These are phyloP conservation scores for Drosophila guanche DNA, from an alignment of 1,140 invertebrate genomes.

Conservation along the genomic window DNA sequence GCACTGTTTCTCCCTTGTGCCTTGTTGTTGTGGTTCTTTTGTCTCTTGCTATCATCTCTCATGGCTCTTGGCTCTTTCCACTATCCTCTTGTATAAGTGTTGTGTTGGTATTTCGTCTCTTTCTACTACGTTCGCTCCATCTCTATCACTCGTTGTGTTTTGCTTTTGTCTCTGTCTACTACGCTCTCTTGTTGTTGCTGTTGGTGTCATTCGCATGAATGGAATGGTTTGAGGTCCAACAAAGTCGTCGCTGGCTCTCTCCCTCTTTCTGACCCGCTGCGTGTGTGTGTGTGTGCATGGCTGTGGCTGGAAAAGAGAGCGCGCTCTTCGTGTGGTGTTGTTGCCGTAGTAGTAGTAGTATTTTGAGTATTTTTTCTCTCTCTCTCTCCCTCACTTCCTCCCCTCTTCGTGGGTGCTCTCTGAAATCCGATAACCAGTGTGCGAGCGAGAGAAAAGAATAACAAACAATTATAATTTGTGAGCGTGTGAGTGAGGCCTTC, in stretches of 20 bases:
- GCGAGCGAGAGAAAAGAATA: constrained; percentile 79
- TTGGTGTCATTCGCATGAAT: constrained; percentile 57
- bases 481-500: constrained; percentile 36
- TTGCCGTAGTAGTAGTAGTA: constrained; percentile 75
- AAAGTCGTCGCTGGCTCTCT: not conserved
- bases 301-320: constrained; percentile 20
- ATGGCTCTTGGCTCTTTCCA: no score
- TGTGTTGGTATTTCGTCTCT: constrained; percentile 50
- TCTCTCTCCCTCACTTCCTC: constrained; percentile 21
- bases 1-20: constrained; percentile 1
- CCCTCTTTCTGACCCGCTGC: not conserved
- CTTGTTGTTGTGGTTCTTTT: no score
- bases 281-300: constrained; percentile 11
- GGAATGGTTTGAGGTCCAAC: constrained; percentile 62
- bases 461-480: constrained; percentile 76
- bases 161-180: constrained; percentile 62
- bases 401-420: constrained; percentile 45
- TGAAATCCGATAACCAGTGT: constrained; percentile 80
- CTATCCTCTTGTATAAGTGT: no score
- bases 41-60: no score
- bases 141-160: constrained; percentile 23
- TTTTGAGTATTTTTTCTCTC: constrained; percentile 62
- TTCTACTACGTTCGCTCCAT: constrained; percentile 27
- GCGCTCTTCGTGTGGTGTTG: constrained; percentile 32
- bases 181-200: constrained; percentile 37